Evolutionary conservation across 35 echinoderm and acorn worm genomes (phyloP).

Genomic region (Strongylocentrotus purpuratus): DNA sequence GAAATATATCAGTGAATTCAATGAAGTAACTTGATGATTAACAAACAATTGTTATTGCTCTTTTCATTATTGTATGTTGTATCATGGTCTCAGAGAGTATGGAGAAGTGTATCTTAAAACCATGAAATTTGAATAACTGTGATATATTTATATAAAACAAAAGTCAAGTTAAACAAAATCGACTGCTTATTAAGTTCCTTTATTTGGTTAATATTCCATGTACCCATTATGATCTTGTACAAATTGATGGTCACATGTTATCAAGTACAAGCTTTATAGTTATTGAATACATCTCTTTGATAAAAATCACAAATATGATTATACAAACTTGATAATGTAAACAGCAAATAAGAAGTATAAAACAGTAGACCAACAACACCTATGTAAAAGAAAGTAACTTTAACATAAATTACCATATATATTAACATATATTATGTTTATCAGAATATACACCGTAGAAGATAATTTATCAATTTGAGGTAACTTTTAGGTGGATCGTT

Average conservation of each 20-base stretch:
- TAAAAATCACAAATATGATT: background rate
- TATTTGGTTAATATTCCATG: background rate
- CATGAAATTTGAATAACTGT: background rate
- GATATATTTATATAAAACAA: background rate
- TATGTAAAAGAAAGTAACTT: background rate
- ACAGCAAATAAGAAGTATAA: background rate
- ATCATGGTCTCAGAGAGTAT: background rate
- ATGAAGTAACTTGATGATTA: background rate
- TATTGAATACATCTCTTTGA: background rate
- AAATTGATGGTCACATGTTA: background rate
- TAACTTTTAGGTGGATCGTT: background rate
- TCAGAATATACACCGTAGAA: background rate
- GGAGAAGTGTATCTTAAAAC: too few relatives aligned
- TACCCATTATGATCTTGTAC: background rate
- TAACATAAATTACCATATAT: background rate
- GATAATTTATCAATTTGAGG: background rate
- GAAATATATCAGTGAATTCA: background rate
- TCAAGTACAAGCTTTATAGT: background rate
- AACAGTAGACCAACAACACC: background rate
- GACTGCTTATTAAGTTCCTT: background rate
- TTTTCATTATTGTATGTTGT: background rate
- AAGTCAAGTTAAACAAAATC: background rate
- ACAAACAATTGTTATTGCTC: background rate
- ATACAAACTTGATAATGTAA: background rate
- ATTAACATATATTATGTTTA: constrained; percentile 2